Evolutionary conservation across 2,113 vertebrate genomes (phyloP).

Genomic region (Aramus guarauna): DNA sequence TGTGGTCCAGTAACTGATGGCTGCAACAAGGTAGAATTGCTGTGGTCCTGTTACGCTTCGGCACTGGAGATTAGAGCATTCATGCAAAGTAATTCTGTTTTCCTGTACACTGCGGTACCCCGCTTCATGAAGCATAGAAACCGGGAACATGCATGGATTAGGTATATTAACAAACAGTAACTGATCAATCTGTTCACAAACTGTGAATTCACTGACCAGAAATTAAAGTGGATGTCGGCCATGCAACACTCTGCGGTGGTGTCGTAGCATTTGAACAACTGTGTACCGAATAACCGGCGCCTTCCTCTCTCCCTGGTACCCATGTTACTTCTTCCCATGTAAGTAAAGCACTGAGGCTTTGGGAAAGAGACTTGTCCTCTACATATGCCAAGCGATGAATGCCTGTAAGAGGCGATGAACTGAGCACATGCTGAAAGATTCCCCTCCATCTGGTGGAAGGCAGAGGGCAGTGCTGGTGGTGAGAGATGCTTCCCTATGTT

Average conservation of each 20-base stretch:
- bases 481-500: not conserved
- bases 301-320: not conserved
- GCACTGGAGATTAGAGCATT: constrained; percentile 47
- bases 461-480: not conserved
- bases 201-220: constrained; percentile 9
- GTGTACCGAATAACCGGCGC: not conserved
- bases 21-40: not conserved
- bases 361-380: not conserved
- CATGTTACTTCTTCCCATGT: not conserved
- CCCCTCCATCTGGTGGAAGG: not conserved
- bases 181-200: constrained; percentile 23
- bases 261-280: not conserved
- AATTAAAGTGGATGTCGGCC: not conserved
- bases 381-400: not conserved
- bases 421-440: not conserved
- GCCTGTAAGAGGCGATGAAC: not conserved
- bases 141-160: not conserved
- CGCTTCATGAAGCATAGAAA: not conserved
- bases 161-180: constrained; percentile 25
- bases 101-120: not conserved
- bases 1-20: not conserved
- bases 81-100: constrained; percentile 61
- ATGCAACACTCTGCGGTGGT: not conserved
- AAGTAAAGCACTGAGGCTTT: not conserved
- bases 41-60: not conserved